Base-by-base conservation (phyloP, 1,140 invertebrate species). In the Drosophila parvula region DNA sequence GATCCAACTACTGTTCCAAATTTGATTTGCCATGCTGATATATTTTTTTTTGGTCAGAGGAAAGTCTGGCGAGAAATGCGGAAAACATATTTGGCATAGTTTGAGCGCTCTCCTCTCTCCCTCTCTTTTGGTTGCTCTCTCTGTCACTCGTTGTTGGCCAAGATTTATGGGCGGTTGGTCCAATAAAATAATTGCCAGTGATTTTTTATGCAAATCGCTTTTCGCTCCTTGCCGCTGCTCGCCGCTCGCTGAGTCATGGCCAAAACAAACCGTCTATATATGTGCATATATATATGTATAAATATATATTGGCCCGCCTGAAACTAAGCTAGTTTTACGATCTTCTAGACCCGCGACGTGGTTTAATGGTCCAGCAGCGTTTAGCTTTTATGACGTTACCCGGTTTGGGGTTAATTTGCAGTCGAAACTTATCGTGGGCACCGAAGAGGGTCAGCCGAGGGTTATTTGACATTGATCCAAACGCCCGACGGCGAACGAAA, bases 171-270 rank as follows among this genome's bases (percentile, higher is more conserved):
- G 81, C 84, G 81, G 70, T 79, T 75, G 86, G 79, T 89, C 84
- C 89, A 91, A 91, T 91, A 91, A 91, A 91, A 91, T 91, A 86
- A 91, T 91, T 91, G 89, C 89, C 71, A 89, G 77, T 74, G 83
- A 91, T 90, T 89, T 91, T 91, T 89, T 86, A 91, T 91, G 89
- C 81, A 91, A 91, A 91, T 91, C 78, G 79, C 81, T 91, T 81
- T 68, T 67, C 67, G 68, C 68, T 69, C 63, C 56, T 79, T 55
- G 75, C 47, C 16, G 47, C 47, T 22, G 5, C 28, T 16, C 51
- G 47, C 47, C 45, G 5, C 28, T 16, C 51, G 68, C 74, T 90
- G 86, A 86, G 50, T 83, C 84, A 86, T 75, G 69, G 62, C 62
- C 79, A 77, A 67, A 51, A 50, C 58, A 64, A 63, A 40, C 44